Percentiles rank a stretch among this genome's conserved stretches.
phyloP scores from a whole-genome alignment of 2,113 vertebrate genomes.

The Guaruba guarouba region DNA sequence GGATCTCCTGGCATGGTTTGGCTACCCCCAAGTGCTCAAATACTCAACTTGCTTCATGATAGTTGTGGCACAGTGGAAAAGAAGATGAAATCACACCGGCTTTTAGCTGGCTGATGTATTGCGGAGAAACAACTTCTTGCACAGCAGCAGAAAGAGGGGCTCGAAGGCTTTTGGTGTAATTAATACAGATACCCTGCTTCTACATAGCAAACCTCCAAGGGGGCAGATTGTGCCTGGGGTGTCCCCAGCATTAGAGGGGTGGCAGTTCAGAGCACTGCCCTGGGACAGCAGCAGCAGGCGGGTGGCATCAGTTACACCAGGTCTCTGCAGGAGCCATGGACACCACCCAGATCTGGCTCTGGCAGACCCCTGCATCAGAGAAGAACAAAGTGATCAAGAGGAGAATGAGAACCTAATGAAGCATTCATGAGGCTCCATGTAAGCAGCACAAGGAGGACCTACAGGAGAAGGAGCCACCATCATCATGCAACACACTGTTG shows the following conservation, averaged over 20 bases:
- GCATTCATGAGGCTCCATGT: rapidly evolving
- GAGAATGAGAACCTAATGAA: neutral
- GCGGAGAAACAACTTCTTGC: neutral
- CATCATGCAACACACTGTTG: rapidly evolving
- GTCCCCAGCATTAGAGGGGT: neutral
- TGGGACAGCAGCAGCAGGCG: neutral
- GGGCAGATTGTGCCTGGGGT: neutral
- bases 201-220: neutral
- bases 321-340: neutral
- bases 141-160: neutral
- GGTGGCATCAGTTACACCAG: neutral
- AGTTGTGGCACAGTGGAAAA: neutral
- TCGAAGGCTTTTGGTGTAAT: neutral
- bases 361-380: neutral
- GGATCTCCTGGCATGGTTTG: neutral
- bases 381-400: neutral
- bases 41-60: neutral
- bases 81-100: neutral
- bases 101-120: neutral
- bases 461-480: neutral
- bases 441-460: neutral
- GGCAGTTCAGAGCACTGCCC: neutral
- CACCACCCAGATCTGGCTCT: neutral
- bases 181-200: neutral
- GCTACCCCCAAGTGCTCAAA: neutral